Conservation (phyloP, 2,797 vertebrate genomes). For the Mormyrus hasselquistii region DNA sequence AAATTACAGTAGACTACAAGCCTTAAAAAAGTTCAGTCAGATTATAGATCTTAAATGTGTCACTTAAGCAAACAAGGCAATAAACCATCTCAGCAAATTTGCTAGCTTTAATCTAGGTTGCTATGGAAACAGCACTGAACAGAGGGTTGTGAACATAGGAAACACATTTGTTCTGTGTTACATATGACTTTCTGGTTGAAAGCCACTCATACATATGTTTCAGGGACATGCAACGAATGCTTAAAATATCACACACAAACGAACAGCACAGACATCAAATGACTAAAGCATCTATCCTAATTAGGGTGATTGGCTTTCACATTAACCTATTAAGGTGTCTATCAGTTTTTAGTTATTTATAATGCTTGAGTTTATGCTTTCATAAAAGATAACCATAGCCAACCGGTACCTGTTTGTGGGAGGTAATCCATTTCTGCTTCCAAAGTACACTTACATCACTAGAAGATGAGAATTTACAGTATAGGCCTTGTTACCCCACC, state of each 20-base stretch:
- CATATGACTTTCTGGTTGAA: background rate
- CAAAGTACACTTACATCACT: background rate
- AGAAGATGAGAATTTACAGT: background rate
- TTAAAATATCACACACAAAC: background rate
- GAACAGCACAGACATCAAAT: background rate
- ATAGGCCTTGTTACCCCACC: background rate
- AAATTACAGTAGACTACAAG: background rate
- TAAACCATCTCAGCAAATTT: background rate
- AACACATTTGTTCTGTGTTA: background rate
- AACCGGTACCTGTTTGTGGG: background rate
- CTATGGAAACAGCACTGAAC: background rate
- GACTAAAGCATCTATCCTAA: background rate
- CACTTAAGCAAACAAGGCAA: background rate
- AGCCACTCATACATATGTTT: background rate
- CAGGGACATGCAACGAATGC: background rate
- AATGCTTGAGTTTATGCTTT: background rate
- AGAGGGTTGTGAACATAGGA: background rate
- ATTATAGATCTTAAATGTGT: background rate
- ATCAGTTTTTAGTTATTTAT: background rate
- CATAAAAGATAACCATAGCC: background rate
- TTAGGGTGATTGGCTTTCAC: background rate
- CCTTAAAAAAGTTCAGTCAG: background rate
- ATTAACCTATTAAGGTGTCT: background rate
- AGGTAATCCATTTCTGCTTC: background rate
- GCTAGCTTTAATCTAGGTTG: background rate